These are phyloP conservation scores for Seira sanloemensis DNA, from an alignment of 2,888 invertebrate species.

Conservation along the genomic window DNA sequence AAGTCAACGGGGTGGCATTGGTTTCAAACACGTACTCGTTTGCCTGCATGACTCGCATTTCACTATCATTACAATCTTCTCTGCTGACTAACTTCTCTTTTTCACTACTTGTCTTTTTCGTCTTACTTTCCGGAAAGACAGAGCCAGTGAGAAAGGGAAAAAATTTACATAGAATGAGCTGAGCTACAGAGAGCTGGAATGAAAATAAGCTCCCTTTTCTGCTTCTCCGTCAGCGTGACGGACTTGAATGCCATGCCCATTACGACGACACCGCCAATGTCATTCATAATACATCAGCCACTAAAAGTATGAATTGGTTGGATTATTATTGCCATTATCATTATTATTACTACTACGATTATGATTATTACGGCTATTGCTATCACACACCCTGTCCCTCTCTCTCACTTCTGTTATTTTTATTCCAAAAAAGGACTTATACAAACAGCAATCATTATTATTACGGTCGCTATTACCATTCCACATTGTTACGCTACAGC, in stretches of 20 bases:
- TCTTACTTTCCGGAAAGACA: neutral
- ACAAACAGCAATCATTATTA: constrained; percentile 34
- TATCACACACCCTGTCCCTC: constrained; percentile 44
- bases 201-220: neutral
- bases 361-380: constrained; percentile 52
- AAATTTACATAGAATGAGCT: neutral
- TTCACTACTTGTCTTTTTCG: neutral
- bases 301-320: constrained; percentile 60
- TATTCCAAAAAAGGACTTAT: neutral
- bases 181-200: neutral
- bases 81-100: neutral
- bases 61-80: neutral
- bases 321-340: constrained; percentile 52
- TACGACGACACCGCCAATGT: constrained; percentile 48
- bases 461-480: constrained; percentile 37
- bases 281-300: constrained; percentile 60
- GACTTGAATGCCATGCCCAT: constrained; percentile 26
- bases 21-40: neutral
- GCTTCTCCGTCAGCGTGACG: neutral
- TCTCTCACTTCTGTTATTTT: constrained; percentile 2
- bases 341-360: constrained; percentile 45
- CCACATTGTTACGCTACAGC: constrained; percentile 35
- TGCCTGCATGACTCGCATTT: neutral
- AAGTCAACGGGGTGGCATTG: constrained; percentile 49
- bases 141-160: too few relatives aligned